Base-by-base conservation (phyloP, 2,888 invertebrate genomes). In the Arctia plantaginis region DNA sequence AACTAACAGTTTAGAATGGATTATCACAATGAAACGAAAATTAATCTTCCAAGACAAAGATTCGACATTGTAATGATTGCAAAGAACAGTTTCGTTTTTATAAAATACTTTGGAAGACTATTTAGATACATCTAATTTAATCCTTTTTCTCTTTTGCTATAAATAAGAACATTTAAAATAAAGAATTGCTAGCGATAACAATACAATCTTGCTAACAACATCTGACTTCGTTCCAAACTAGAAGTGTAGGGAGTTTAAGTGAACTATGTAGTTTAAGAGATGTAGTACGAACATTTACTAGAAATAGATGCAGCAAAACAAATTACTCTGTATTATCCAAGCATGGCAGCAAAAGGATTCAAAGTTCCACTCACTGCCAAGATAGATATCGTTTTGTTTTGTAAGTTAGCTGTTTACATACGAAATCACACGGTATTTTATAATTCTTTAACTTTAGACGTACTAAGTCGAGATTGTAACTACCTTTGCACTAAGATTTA, bases 291-390 rank as follows among this genome's bases (percentile, higher is more conserved):
- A 59, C 73, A 78, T 78, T 66, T 67, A 67, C 66, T 51, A 76
- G 73, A 70, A 76, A 44, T 30, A 47, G 71, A 75, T 77, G 79
- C 66, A 83, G 69, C 71, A 51, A 76, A 81, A 81, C 69, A 79
- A 82, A 82, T 83, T 76, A 82, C 83, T 81, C 75, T 75, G 74
- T 74, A 77, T 77, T 81, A 79, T 78, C 76, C 77, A 69, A 82
- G 73, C 39, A 74, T 69, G 70, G 62, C 68, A 82, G 74, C 67
- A 69, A 70, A 76, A 77, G 77, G 59, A 77, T 76, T 77, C 51
- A 73, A 75, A 81, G 79, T 74, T 77, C 13, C 55, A 68, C 51
- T 72, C 65, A 27, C 39, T 73, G 68, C 6, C 12, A 77, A 83
- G 79, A 79, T 75, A 79, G 66, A 81, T 81, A 74, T 74, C 47